Evolutionary conservation across 2,888 invertebrate genomes (phyloP), one percentile per base, ranked within the genome.

Genomic region (Allophyes oxyacanthae): DNA sequence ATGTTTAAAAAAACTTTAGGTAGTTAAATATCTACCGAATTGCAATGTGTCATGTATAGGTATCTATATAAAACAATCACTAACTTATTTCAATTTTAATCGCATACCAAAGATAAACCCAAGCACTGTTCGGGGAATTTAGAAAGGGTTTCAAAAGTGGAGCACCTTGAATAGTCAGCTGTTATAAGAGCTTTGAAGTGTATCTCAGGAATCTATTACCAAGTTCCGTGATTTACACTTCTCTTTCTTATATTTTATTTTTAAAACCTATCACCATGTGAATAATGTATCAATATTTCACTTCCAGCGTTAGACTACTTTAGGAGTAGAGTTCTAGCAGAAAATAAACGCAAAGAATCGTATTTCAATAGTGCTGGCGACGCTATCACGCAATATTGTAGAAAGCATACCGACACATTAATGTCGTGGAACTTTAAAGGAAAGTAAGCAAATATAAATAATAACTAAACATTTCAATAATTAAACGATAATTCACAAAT

Each of bases 361-460:
- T 66, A 81, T 53, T 77, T 64, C 74, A 82, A 83, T 34, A 82
- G 86, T 63, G 85, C 86, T 41, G 92, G 92, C 9, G 92, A 92
- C 82, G 81, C 84, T 14, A 75, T 75, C 25, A 74, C 72, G 42
- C 79, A 69, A 52, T 75, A 79, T 71, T 78, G 72, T 43, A 60
- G 63, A 9, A 79, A 83, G 58, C 66, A 78, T 38, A 71, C 77
- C 7, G 71, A 70, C 28, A 77, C 82, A 77, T 86, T 84, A 72
- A 91, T 92, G 90, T 90, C 91, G 77, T 88, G 89, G 87, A 87
- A 84, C 64, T 81, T 79, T 43, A 90, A 84, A 79, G 88, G 84
- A 61, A 90, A 89, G 92, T 92, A 75, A 85, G 91, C 63, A 38
- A 26, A 40, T 11, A 30, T 7, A n/a, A 46, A 20, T 30, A 6